Percentiles rank a stretch among this genome's conserved stretches.
These are phyloP conservation scores for Micrastur ruficollis DNA, from an alignment of 2,797 vertebrate genomes.

Conservation along the genomic window DNA sequence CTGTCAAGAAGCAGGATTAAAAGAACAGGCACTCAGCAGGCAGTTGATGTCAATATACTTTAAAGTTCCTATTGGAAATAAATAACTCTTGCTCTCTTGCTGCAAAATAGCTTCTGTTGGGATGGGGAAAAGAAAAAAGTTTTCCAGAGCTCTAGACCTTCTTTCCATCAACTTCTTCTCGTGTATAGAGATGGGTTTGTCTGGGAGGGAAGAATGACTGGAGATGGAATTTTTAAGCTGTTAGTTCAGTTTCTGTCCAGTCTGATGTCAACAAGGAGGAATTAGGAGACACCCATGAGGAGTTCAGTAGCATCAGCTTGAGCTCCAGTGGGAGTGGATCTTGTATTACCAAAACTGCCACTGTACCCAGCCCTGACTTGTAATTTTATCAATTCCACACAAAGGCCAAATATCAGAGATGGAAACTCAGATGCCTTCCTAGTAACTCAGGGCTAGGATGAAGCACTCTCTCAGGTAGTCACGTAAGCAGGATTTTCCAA, in stretches of 20 bases:
- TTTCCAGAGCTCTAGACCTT: not conserved
- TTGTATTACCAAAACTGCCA: not conserved
- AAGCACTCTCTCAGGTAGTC: not conserved
- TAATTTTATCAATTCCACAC: not conserved
- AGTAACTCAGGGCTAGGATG: not conserved
- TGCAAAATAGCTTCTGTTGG: not conserved
- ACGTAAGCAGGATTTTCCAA: not conserved
- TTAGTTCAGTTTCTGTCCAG: not conserved
- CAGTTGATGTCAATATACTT: not conserved
- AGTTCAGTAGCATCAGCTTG: not conserved
- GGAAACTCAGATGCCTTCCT: not conserved
- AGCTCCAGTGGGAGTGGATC: not conserved
- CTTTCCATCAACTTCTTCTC: not conserved
- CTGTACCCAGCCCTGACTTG: not conserved
- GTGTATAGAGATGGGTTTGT: not conserved
- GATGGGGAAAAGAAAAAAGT: not conserved
- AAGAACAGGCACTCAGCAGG: not conserved
- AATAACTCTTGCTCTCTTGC: not conserved
- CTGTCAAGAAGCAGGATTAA: not conserved
- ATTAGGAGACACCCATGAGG: not conserved
- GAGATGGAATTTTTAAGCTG: not conserved
- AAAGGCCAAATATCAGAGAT: not conserved
- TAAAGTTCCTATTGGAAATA: not conserved
- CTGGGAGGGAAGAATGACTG: not conserved
- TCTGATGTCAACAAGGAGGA: not conserved